phyloP scores from a whole-genome alignment of 2,113 vertebrate genomes.

The Ammodramus savannarum region DNA sequence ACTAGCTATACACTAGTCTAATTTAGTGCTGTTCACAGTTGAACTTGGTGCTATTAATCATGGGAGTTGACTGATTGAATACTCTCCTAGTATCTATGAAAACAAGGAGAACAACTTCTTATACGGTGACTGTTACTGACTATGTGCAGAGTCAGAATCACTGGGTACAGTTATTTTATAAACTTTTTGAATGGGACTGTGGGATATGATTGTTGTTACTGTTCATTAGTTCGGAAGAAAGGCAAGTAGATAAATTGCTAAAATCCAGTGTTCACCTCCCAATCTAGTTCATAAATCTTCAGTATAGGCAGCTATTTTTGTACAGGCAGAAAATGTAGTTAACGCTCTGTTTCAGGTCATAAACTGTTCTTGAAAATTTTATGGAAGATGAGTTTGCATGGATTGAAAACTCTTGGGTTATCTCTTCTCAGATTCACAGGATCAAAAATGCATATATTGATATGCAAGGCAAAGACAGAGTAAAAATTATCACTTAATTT shows the following conservation, averaged over 20 bases:
- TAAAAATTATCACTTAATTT: not conserved
- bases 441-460: not conserved
- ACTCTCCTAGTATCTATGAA: not conserved
- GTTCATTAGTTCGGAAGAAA: not conserved
- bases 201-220: not conserved
- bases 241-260: not conserved
- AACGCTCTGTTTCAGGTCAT: not conserved
- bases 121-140: not conserved
- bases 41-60: not conserved
- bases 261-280: not conserved
- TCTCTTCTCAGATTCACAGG: not conserved
- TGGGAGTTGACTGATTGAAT: not conserved
- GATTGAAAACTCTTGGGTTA: not conserved
- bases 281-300: not conserved
- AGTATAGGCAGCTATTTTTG: not conserved
- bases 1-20: not conserved
- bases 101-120: not conserved
- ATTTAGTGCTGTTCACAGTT: not conserved
- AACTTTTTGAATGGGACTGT: not conserved
- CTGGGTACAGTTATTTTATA: not conserved
- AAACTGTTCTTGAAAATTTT: not conserved
- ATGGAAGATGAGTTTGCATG: not conserved
- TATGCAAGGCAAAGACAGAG: not conserved
- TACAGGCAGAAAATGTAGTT: not conserved
- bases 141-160: not conserved